These are phyloP conservation scores for Haliclona indistincta DNA, from an alignment of 37 sponge, comb jelly and placozoan genomes.

Conservation along the genomic window DNA sequence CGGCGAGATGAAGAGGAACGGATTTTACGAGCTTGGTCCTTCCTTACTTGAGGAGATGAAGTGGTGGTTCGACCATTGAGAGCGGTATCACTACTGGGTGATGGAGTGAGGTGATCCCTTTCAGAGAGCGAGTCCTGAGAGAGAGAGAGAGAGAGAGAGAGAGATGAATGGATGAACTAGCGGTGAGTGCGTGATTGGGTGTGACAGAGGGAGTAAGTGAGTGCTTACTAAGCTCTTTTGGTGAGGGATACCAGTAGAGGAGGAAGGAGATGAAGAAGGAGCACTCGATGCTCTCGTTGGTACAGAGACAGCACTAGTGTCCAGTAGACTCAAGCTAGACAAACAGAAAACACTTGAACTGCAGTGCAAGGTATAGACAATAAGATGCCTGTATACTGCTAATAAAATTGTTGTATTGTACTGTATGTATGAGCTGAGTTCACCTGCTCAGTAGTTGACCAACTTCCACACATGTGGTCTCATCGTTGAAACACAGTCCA, in stretches of 20 bases:
- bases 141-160: background rate
- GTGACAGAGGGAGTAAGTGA: too few species aligned
- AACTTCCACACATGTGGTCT: slow-evolving; percentile 4
- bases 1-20: background rate
- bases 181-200: background rate
- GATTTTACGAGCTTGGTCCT: background rate
- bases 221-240: too few species aligned
- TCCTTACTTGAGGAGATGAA: background rate
- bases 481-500: slow-evolving; percentile 49
- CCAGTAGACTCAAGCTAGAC: too few species aligned
- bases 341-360: too few species aligned
- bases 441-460: slow-evolving; percentile 42
- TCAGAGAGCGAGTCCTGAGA: background rate
- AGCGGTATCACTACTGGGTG: background rate
- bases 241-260: too few species aligned
- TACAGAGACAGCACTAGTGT: too few species aligned
- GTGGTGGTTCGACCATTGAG: background rate
- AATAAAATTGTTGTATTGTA: background rate
- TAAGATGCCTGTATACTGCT: background rate
- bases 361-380: too few species aligned
- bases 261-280: too few species aligned
- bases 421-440: background rate
- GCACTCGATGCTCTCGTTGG: too few species aligned
- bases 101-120: background rate
- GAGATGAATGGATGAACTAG: slow-evolving; percentile 3